Evolutionary conservation across 1,140 invertebrate genomes (phyloP).

Genomic region (Nephotettix cincticeps): DNA sequence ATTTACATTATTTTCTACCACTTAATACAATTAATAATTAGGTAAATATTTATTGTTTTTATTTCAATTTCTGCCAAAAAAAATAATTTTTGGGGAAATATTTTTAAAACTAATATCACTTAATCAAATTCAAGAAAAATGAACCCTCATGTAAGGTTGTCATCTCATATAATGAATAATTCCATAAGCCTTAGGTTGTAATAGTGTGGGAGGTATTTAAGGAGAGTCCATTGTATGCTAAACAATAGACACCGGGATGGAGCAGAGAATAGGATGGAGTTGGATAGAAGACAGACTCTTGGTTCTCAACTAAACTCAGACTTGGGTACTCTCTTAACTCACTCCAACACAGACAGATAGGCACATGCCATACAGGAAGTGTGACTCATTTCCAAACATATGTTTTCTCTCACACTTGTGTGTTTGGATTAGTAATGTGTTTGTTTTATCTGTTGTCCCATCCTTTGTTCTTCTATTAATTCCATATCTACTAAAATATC

Average conservation of each 20-base stretch:
- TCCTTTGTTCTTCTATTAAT: not conserved
- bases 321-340: too few relatives aligned
- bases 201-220: not conserved
- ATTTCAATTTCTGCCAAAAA: too few relatives aligned
- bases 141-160: too few relatives aligned
- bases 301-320: too few relatives aligned
- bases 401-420: not conserved
- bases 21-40: too few relatives aligned
- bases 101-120: too few relatives aligned
- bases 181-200: not conserved
- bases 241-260: not conserved
- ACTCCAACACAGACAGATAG: not conserved
- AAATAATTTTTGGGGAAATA: too few relatives aligned
- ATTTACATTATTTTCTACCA: too few relatives aligned
- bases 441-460: not conserved
- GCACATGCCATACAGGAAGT: constrained; percentile 1
- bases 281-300: not conserved
- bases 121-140: too few relatives aligned
- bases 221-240: not conserved
- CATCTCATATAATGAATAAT: too few relatives aligned
- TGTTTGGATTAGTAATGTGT: not conserved
- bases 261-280: not conserved
- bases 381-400: not conserved
- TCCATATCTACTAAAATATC: too few relatives aligned
- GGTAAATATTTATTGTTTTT: too few relatives aligned